These are phyloP conservation scores for Ailuropoda melanoleuca DNA, from an alignment of 2,113 vertebrate species.

Conservation along the genomic window DNA sequence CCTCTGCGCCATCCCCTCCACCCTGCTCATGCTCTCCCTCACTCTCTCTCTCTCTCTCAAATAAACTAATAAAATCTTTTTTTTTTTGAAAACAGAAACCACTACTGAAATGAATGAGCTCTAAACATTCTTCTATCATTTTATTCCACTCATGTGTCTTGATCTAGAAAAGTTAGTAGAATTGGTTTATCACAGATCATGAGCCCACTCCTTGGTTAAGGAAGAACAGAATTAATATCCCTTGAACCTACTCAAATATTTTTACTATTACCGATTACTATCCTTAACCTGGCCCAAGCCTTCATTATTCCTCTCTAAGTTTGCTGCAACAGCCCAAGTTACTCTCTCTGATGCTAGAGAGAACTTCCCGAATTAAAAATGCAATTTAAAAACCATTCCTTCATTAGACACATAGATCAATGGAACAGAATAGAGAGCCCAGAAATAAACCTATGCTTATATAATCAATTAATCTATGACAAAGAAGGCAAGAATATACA, in stretches of 20 bases:
- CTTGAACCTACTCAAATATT: not conserved
- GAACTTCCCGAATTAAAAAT: not conserved
- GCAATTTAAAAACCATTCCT: not conserved
- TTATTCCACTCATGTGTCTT: not conserved
- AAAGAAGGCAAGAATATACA: not conserved
- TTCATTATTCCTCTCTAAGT: not conserved
- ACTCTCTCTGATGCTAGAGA: not conserved
- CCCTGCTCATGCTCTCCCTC: not conserved
- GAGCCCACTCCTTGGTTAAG: not conserved
- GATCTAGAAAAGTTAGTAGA: not conserved
- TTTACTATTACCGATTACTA: not conserved
- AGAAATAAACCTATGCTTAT: not conserved
- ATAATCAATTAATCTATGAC: not conserved
- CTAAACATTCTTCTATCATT: not conserved
- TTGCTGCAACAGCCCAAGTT: not conserved
- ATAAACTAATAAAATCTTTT: not conserved
- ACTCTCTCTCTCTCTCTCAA: not conserved
- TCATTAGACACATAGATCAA: not conserved
- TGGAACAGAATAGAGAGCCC: not conserved
- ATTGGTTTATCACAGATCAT: not conserved
- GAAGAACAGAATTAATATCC: not conserved
- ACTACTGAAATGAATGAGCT: not conserved
- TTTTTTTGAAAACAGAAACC: not conserved
- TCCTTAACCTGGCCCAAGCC: not conserved
- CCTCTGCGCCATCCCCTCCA: not conserved